Base-by-base conservation (phyloP, 1,140 invertebrate genomes). In the Diploscapter pachys region DNA sequence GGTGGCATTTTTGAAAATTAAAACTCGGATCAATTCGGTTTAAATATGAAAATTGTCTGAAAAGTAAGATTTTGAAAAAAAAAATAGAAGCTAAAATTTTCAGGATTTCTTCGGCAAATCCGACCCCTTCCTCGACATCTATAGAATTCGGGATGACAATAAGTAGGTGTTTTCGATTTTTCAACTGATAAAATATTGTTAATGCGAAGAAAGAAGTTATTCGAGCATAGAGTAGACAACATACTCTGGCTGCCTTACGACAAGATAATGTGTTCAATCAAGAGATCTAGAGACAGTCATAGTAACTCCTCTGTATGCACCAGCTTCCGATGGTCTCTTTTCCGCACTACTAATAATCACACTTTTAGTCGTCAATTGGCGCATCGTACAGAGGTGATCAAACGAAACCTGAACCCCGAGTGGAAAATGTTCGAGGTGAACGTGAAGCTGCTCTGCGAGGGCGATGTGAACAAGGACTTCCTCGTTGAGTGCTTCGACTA, bases 391-490 rank as follows among this genome's bases (percentile, higher is more conserved):
- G 89, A 89, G 83, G 87, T 88, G 4, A 87, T 89, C 4, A 89
- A 88, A 71, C 86, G 86, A 31, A 89, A 87, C 4, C 80, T 89
- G 63, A 88, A 89, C 83, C 90, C 90, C 31, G 86, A 83, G 9
- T 90, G 89, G 89, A 86, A 86, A 78, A 83, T 87, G 9, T 89
- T 90, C 79, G 85, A 85, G n/a, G 84, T 90, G n/a, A 82, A 87
- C 56, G 83, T 90, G 2, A 81, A 88, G 57, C 83, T 86, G 4
- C 80, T 91, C 8, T 90, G 90, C 82, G 89, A 89, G 83, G 89
- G 89, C 8, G 90, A 91, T 81, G 87, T 88, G 79, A 88, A 90
- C 71, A 86, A 89, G 79, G 86, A 72, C 52, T 78, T 68, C 56
- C 52, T 5, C 51, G 11, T 68, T 2, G 66, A 68, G 57, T 68